These are phyloP conservation scores for Trichopria drosophilae DNA, from an alignment of 2,888 invertebrate genomes.

Conservation along the genomic window DNA sequence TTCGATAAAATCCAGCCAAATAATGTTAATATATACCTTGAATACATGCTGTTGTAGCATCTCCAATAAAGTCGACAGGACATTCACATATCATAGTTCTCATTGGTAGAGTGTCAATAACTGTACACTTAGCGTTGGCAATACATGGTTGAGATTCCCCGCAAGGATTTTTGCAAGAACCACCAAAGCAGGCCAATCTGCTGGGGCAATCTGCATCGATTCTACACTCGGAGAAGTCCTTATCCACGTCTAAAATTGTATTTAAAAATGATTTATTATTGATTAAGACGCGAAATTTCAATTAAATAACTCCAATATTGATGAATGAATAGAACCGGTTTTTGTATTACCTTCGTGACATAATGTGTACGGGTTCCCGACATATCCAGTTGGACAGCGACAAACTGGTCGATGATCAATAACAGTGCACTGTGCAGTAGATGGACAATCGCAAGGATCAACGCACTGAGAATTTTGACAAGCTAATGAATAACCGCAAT, in stretches of 20 bases:
- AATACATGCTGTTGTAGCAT: constrained; percentile 82
- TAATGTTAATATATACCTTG: constrained; percentile 65
- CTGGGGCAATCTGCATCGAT: constrained; percentile 85
- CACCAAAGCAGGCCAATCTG: constrained; percentile 79
- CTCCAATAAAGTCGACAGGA: constrained; percentile 78
- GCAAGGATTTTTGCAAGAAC: constrained; percentile 81
- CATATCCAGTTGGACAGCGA: constrained; percentile 80
- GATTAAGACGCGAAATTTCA: background rate
- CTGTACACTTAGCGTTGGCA: constrained; percentile 77
- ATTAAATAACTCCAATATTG: constrained; percentile 1
- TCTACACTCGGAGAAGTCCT: constrained; percentile 68
- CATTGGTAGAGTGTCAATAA: constrained; percentile 82
- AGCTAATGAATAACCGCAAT: constrained; percentile 78
- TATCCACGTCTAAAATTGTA: constrained; percentile 47
- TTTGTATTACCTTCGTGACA: constrained; percentile 65
- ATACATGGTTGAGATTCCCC: constrained; percentile 77
- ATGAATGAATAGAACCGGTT: background rate
- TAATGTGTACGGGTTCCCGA: constrained; percentile 73
- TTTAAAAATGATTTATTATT: background rate
- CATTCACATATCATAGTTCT: constrained; percentile 88
- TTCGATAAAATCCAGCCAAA: background rate
- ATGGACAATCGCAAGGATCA: constrained; percentile 84
- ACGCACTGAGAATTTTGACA: constrained; percentile 78
- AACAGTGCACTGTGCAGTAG: constrained; percentile 75
- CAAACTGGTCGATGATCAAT: constrained; percentile 77